Base-by-base conservation (phyloP, 1,140 invertebrate species). In the Doryteuthis pealeii region DNA sequence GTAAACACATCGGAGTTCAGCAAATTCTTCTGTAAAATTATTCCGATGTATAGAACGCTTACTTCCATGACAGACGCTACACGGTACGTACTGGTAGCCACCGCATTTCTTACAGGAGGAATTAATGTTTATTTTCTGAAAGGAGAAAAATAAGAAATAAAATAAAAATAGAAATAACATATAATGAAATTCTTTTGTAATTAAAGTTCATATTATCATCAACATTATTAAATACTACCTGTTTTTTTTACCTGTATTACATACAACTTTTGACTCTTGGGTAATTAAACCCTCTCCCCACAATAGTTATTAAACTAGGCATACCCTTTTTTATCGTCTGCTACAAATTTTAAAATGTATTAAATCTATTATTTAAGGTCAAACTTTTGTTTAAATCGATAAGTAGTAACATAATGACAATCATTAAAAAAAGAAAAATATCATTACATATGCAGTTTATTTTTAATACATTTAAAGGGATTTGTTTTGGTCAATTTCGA, bases 31-130 rank as follows among this genome's bases (percentile, higher is more conserved):
- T 0, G 95, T 96, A 85, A 97, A 98, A 80, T 96, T 92, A 88
- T 98, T 97, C 76, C 96, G 90, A 85, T 96, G 94, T 2, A 95
- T 91, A 6, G 95, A 97, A 88, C 97, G 97, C 90, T 98, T 98
- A 83, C 95, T 96, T 8, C 96, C 96, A 83, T 94, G 96, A 90
- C 96, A 98, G 68, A 94, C 91, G 1, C 91, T 90, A 87, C 96
- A 98, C 0, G 96, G 94, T 49, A 97, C 90, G 68, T 95, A 91
- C 45, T 95, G 90, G 89, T 94, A 97, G 0, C 96, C 96, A 6
- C 96, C 96, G 86, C 96, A 98, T 66, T 92, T 90, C 80, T 92
- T 90, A 87, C 96, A 98, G 6, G 93, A 92, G 92, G 77, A 94
- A 91, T 70, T 92, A 88, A 87, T 92, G 93, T 94, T 96, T 91